phyloP scores from a whole-genome alignment of 2,113 vertebrate species.

The Petaurus breviceps region DNA sequence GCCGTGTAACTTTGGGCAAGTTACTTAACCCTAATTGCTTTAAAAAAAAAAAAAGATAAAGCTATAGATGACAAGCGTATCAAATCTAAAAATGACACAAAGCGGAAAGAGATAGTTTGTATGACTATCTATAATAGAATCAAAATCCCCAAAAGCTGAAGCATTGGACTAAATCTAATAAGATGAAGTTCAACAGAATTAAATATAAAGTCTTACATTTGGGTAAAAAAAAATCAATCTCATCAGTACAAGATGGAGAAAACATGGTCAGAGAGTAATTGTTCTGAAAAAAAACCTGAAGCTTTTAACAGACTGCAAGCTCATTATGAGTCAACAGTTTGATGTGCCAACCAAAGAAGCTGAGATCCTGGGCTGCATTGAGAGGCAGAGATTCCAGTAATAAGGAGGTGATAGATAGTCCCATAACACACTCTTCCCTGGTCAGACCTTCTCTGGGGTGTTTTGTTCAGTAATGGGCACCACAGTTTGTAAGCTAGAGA shows the following conservation, averaged over 20 bases:
- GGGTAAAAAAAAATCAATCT: neutral
- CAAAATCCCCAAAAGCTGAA: neutral
- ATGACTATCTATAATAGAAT: neutral
- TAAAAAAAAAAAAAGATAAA: no score
- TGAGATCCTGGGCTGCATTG: neutral
- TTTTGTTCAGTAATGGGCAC: neutral
- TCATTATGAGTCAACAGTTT: neutral
- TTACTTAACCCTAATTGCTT: no score
- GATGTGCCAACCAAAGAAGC: neutral
- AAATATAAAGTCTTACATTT: neutral
- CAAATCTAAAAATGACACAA: neutral
- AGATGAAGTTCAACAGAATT: neutral
- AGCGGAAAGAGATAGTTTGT: neutral
- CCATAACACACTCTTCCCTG: neutral
- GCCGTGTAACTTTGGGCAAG: no score
- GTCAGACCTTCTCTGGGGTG: neutral
- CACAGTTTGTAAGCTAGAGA: neutral
- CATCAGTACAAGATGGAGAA: neutral
- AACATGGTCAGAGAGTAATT: neutral
- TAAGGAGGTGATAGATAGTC: neutral
- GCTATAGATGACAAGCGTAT: neutral
- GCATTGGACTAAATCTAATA: neutral
- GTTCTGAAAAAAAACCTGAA: neutral
- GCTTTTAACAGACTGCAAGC: neutral
- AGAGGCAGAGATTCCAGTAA: neutral